Percentiles rank a stretch among this genome's conserved stretches.
Evolutionary conservation across 1,140 invertebrate genomes (phyloP).

Genomic region (Bombus vancouverensis): DNA sequence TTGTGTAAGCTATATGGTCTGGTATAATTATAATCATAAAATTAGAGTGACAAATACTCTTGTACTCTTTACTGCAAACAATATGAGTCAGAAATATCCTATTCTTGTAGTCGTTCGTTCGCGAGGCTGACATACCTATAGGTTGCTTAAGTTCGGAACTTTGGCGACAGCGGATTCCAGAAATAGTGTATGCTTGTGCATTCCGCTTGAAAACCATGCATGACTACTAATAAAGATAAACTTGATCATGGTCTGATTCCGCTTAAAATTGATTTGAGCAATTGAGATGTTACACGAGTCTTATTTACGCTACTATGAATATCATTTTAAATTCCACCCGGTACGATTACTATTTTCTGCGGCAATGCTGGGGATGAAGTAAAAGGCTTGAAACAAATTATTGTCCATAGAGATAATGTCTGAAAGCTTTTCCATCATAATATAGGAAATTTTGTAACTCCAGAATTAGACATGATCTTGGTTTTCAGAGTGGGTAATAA

Average conservation of each 20-base stretch:
- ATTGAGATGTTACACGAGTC: not conserved
- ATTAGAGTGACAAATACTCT: not conserved
- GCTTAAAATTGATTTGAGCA: not conserved
- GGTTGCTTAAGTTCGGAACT: constrained; percentile 9
- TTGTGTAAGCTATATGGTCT: not conserved
- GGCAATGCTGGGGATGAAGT: not conserved
- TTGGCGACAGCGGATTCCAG: constrained; percentile 13
- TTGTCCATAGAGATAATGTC: not conserved
- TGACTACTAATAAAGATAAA: not conserved
- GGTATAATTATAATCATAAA: not conserved
- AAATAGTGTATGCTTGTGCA: constrained; percentile 16
- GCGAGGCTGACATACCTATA: constrained; percentile 9
- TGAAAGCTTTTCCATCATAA: not conserved
- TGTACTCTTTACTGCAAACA: constrained; percentile 3
- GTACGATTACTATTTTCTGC: not conserved
- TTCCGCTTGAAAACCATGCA: not conserved
- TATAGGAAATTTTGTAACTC: not conserved
- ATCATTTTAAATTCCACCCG: not conserved
- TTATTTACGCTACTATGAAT: not conserved
- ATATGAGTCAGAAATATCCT: constrained; percentile 13
- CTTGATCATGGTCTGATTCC: not conserved
- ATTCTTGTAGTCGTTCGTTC: constrained; percentile 5
- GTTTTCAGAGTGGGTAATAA: not conserved
- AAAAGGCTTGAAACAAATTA: no score
- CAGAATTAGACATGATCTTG: no score